Percentiles rank a stretch among this genome's conserved stretches.
phyloP scores from a whole-genome alignment of 2,113 vertebrate species.

The Mesitornis unicolor region DNA sequence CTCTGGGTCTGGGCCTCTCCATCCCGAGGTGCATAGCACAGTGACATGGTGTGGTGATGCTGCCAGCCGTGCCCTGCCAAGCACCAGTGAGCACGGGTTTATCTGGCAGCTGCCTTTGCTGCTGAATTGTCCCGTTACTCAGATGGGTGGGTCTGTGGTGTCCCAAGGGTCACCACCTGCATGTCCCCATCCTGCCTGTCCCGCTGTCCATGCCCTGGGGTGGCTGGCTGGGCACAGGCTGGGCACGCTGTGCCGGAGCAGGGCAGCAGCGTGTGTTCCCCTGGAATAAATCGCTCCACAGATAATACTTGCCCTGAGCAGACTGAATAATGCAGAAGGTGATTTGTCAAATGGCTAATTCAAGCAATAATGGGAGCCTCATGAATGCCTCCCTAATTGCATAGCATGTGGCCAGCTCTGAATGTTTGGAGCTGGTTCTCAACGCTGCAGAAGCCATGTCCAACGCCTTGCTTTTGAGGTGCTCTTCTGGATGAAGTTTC shows the following conservation, averaged over 20 bases:
- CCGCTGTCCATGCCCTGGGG: accelerated
- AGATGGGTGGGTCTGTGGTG: neutral
- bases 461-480: neutral
- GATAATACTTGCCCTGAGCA: neutral
- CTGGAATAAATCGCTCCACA: neutral
- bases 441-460: neutral
- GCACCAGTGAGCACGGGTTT: accelerated
- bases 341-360: neutral
- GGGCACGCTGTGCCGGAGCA: accelerated
- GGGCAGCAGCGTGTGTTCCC: accelerated
- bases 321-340: neutral
- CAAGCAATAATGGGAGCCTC: neutral
- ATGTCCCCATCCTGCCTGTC: neutral
- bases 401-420: accelerated
- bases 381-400: neutral
- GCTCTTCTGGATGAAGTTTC: neutral
- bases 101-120: neutral
- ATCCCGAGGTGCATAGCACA: accelerated
- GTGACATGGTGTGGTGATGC: neutral
- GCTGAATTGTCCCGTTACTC: accelerated
- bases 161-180: accelerated
- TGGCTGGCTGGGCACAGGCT: accelerated
- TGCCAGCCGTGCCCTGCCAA: accelerated
- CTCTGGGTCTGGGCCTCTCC: accelerated
- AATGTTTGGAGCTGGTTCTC: neutral